phyloP scores from a whole-genome alignment of 2,113 vertebrate species.

The Chionis minor region DNA sequence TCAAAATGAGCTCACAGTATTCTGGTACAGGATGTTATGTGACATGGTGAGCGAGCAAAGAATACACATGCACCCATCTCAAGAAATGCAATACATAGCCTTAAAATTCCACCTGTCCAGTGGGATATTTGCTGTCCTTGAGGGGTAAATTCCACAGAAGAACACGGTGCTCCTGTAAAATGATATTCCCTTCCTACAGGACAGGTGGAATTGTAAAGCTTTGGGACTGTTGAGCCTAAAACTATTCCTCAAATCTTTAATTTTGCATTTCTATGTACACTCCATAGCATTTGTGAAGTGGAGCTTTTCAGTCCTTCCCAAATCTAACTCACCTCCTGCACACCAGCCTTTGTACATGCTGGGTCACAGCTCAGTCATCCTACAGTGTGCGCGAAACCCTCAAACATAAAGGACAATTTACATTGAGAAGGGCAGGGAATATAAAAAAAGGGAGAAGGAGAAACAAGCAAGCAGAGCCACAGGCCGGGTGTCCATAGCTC shows the following conservation, averaged over 20 bases:
- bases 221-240: background rate
- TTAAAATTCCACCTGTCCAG: conserved; percentile 61
- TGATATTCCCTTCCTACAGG: background rate
- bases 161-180: conserved; percentile 12
- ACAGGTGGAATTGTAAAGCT: conserved; percentile 49
- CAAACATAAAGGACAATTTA: background rate
- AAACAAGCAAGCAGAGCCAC: background rate
- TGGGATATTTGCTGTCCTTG: conserved; percentile 20
- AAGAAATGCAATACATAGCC: conserved; percentile 56
- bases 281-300: background rate
- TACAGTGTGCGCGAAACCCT: rapidly evolving
- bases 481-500: background rate
- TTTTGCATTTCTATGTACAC: background rate
- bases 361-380: background rate
- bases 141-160: conserved; percentile 36
- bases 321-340: background rate
- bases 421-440: rapidly evolving
- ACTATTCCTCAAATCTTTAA: background rate
- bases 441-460: background rate
- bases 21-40: background rate
- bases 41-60: background rate
- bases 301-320: background rate
- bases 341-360: background rate
- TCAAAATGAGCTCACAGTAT: background rate
- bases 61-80: background rate